These are phyloP conservation scores for Apocrypta bakeri DNA, from an alignment of 1,140 invertebrate species.

Conservation along the genomic window DNA sequence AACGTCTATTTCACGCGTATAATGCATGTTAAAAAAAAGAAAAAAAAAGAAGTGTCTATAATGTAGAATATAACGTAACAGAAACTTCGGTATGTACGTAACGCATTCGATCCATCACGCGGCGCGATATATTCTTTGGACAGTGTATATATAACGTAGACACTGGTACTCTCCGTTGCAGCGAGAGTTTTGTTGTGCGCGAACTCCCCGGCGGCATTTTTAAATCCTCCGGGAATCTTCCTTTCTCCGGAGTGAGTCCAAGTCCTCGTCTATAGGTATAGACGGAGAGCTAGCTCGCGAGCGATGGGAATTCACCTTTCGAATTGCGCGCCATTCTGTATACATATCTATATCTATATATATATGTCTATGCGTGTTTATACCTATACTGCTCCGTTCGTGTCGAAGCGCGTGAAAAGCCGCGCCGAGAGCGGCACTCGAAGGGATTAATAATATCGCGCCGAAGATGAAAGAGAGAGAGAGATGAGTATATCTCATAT, in stretches of 20 bases:
- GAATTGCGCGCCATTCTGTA: slow-evolving; percentile 29
- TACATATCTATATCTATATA: too few relatives aligned
- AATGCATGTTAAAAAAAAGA: too few relatives aligned
- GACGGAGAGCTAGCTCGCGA: not conserved
- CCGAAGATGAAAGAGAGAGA: not conserved
- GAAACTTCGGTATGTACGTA: not conserved
- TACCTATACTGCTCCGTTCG: not conserved
- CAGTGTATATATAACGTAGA: not conserved
- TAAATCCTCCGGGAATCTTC: slow-evolving; percentile 49
- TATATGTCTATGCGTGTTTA: too few relatives aligned
- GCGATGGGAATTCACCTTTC: slow-evolving; percentile 48
- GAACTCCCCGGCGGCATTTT: slow-evolving; percentile 25
- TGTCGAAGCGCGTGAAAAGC: slow-evolving; percentile 6
- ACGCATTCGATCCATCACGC: not conserved
- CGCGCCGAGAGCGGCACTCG: not conserved
- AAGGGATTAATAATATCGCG: slow-evolving; percentile 40
- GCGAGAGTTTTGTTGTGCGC: slow-evolving; percentile 3
- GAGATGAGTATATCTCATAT: too few relatives aligned
- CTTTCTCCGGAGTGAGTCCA: slow-evolving; percentile 41
- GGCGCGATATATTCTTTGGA: slow-evolving; percentile 26
- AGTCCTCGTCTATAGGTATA: not conserved
- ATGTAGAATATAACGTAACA: not conserved
- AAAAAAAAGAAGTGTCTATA: too few relatives aligned
- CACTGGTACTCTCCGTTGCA: not conserved
- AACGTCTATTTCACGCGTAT: too few relatives aligned